Evolutionary conservation across 2,888 invertebrate genomes (phyloP), one percentile per base, ranked within the genome.

Genomic region (Autographa gamma): DNA sequence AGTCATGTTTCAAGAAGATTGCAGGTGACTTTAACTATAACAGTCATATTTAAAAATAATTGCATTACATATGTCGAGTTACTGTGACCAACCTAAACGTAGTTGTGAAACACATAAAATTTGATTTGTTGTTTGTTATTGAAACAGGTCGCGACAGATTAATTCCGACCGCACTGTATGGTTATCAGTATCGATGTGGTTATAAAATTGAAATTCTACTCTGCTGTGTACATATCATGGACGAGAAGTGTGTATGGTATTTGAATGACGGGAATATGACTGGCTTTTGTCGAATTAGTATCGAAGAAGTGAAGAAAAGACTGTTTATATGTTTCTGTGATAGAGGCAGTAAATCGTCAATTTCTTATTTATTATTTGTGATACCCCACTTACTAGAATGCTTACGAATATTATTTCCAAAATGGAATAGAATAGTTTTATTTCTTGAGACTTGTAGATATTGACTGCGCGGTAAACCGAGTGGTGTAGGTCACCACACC

Each of bases 41-140:
- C 0, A 11, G 38, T 16, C 16, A n/a, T 48, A n/a, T 48, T 43
- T 16, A n/a, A 70, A 66, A 38, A 73, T 61, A 52, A 72, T 65
- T 58, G 58, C 11, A 60, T 76, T 60, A 41, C 54, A 38, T 66
- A 70, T 25, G 43, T 64, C 14, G 32, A 69, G 71, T 66, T 65
- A 66, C 52, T 80, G 74, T 77, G 77, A 77, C 77, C 61, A 71
- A 80, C 72, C 66, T 58, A 52, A 58, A 41, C 38, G 54, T 32
- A 69, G 52, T 63, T 60, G 48, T 52, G 52, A 58, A 72, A 66
- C 48, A 77, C 63, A 66, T 73, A 60, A 52, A 78, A 69, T 65
- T n/a, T 60, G 56, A 69, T 71, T 69, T 67, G 67, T 66, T 66
- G 66, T 68, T 74, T 72, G 71, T 61, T 76, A 80, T 74, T 73